Conservation (phyloP, 2,113 vertebrate species). For the Poecilia latipinna region DNA sequence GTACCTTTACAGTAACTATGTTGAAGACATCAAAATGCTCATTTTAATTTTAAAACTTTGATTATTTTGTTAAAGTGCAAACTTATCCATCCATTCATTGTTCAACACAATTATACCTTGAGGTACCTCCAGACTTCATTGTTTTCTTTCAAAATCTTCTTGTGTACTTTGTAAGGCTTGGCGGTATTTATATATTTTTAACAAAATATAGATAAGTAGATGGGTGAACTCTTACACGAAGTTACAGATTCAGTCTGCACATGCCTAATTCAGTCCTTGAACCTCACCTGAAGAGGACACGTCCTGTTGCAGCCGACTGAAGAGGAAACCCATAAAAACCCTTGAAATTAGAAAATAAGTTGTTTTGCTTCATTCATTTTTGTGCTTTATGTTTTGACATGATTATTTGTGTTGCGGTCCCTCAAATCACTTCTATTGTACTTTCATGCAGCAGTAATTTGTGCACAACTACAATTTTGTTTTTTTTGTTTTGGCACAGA, state of each 20-base stretch:
- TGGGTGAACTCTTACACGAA: no score
- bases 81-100: neutral
- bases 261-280: no score
- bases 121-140: no score
- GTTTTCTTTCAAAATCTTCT: neutral
- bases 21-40: neutral
- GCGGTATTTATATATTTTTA: no score
- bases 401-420: neutral
- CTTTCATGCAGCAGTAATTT: neutral
- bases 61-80: neutral
- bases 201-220: no score
- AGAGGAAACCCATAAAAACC: no score
- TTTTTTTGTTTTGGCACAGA: no score
- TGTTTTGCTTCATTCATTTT: neutral
- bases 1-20: neutral
- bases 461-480: no score
- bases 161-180: neutral
- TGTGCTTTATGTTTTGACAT: neutral
- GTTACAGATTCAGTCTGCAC: no score
- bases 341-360: neutral
- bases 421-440: neutral
- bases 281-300: no score
- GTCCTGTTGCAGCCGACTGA: no score
- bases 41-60: neutral
- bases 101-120: no score